phyloP scores from a whole-genome alignment of 2,888 invertebrate species.

The Volucella zonaria region DNA sequence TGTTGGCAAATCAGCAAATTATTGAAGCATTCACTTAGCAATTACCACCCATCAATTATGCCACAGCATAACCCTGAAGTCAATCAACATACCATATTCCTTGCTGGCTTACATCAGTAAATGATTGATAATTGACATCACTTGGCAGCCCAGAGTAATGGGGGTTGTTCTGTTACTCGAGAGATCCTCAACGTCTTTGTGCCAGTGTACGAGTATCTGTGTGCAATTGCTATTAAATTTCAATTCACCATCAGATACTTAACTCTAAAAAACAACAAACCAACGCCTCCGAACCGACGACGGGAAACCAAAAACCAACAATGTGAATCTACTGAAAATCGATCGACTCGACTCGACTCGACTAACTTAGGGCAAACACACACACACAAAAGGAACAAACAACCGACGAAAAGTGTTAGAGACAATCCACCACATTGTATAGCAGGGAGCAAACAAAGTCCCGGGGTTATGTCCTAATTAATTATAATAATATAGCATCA shows the following conservation, averaged over 20 bases:
- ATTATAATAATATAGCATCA: conserved; percentile 71
- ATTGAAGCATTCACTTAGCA: no score
- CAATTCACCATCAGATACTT: conserved; percentile 30
- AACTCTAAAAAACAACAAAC: conserved; percentile 9
- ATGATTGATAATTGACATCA: no score
- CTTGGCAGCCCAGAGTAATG: no score
- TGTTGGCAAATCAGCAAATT: no score
- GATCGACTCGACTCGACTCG: conserved; percentile 10
- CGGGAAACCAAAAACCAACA: conserved; percentile 17
- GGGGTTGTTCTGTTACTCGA: no score
- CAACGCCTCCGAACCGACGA: no score
- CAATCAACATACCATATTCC: no score
- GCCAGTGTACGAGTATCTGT: neutral
- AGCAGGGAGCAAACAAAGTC: conserved; percentile 16
- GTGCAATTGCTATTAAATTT: conserved; percentile 37
- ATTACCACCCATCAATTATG: no score
- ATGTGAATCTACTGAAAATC: conserved; percentile 42
- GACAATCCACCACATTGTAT: neutral
- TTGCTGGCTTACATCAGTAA: no score
- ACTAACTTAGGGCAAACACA: neutral
- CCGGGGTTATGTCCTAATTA: conserved; percentile 68
- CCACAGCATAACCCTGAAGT: no score
- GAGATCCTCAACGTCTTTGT: no score
- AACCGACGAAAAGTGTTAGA: no score
- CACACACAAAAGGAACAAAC: neutral